These are phyloP conservation scores for Acromyrmex charruanus DNA, from an alignment of 1,140 invertebrate genomes.

Conservation along the genomic window DNA sequence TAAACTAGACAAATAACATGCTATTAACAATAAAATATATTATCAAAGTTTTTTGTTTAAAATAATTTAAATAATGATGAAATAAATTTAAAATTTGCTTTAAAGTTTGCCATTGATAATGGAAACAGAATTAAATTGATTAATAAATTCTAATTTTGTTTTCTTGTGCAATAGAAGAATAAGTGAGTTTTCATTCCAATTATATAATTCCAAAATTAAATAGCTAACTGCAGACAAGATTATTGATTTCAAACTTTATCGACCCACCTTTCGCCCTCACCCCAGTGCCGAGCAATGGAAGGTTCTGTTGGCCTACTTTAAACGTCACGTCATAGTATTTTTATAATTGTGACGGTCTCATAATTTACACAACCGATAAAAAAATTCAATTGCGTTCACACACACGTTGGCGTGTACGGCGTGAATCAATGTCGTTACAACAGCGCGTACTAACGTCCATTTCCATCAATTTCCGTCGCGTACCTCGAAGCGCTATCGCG, in stretches of 20 bases:
- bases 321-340: slow-evolving; percentile 41
- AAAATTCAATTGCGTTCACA: slow-evolving; percentile 17
- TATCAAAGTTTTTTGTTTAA: neutral
- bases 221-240: slow-evolving; percentile 62
- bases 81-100: neutral
- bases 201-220: slow-evolving; percentile 56
- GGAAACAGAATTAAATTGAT: neutral
- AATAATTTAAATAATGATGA: neutral
- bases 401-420: neutral
- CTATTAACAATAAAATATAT: neutral
- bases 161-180: neutral
- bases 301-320: slow-evolving; percentile 79
- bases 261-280: slow-evolving; percentile 68
- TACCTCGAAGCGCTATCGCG: slow-evolving; percentile 21
- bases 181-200: too few relatives aligned
- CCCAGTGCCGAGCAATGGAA: slow-evolving; percentile 64
- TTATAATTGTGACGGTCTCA: slow-evolving; percentile 11
- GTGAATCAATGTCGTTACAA: neutral
- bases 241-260: slow-evolving; percentile 79
- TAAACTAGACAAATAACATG: neutral
- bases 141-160: neutral
- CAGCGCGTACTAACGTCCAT: slow-evolving; percentile 4
- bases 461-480: slow-evolving; percentile 33
- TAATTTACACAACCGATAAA: slow-evolving; percentile 14
- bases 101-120: neutral